Evolutionary conservation across 2,797 vertebrate species (phyloP).

Genomic region (Percopsis omiscomaycus): DNA sequence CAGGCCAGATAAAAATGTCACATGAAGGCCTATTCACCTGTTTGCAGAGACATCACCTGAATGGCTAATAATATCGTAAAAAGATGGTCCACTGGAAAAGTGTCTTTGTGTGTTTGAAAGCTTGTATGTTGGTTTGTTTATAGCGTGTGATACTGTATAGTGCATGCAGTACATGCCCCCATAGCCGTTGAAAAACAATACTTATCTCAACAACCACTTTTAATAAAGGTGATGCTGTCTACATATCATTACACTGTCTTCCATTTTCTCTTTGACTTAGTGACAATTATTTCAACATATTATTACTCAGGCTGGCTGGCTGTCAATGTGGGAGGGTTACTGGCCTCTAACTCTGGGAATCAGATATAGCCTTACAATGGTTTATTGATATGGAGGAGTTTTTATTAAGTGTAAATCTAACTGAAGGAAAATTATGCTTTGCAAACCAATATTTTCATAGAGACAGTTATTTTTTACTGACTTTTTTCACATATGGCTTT

Average conservation of each 20-base stretch:
- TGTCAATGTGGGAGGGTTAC: no score
- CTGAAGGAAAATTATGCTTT: no score
- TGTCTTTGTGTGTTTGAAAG: conserved; percentile 51
- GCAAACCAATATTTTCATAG: neutral
- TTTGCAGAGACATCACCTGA: conserved; percentile 7
- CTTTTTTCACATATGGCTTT: neutral
- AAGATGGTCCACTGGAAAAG: conserved; percentile 35
- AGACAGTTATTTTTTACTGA: neutral
- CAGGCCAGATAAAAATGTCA: conserved; percentile 7
- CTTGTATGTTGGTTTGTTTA: conserved; percentile 60
- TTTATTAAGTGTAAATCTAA: no score
- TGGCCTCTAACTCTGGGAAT: no score
- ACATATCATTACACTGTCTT: conserved; percentile 26
- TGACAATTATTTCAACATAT: neutral
- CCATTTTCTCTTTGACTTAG: neutral
- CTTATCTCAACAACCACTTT: conserved; percentile 63
- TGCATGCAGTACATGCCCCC: conserved; percentile 77
- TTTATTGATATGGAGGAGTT: no score
- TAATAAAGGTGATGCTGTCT: conserved; percentile 76
- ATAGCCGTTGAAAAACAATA: conserved; percentile 67
- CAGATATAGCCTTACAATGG: no score
- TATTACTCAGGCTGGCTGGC: no score
- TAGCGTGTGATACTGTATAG: conserved; percentile 62
- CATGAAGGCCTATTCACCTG: neutral
- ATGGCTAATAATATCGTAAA: conserved; percentile 13